Evolutionary conservation across 2,113 vertebrate species (phyloP).

Genomic region (Montifringilla adamsi): DNA sequence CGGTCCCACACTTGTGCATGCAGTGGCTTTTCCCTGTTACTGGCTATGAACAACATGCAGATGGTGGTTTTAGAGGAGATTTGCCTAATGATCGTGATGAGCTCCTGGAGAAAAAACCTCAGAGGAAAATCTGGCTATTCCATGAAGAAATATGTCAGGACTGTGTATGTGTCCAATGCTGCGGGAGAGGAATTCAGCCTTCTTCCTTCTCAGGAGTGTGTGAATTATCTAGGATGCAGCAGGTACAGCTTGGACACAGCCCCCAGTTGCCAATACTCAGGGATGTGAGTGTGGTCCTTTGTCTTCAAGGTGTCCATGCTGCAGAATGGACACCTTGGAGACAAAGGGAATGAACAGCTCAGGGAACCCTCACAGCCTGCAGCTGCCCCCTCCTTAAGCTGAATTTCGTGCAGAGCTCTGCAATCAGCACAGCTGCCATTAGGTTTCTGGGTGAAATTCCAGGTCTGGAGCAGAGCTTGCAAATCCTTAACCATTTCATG

Average conservation of each 20-base stretch:
- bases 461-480: neutral
- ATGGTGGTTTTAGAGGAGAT: neutral
- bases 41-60: neutral
- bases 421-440: neutral
- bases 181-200: neutral
- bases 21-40: neutral
- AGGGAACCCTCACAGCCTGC: accelerated
- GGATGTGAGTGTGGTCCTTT: neutral
- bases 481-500: neutral
- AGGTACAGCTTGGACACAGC: neutral
- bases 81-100: neutral
- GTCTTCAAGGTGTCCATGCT: neutral
- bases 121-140: neutral
- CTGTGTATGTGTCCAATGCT: accelerated
- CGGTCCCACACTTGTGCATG: neutral
- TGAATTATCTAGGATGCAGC: neutral
- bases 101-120: neutral
- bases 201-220: neutral
- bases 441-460: constrained; percentile 5
- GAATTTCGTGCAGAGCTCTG: neutral
- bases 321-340: neutral
- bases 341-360: neutral
- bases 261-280: neutral
- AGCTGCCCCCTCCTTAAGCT: neutral
- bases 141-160: neutral